Conservation (phyloP, 2,797 vertebrate genomes). For the Orestias chungarensis region DNA sequence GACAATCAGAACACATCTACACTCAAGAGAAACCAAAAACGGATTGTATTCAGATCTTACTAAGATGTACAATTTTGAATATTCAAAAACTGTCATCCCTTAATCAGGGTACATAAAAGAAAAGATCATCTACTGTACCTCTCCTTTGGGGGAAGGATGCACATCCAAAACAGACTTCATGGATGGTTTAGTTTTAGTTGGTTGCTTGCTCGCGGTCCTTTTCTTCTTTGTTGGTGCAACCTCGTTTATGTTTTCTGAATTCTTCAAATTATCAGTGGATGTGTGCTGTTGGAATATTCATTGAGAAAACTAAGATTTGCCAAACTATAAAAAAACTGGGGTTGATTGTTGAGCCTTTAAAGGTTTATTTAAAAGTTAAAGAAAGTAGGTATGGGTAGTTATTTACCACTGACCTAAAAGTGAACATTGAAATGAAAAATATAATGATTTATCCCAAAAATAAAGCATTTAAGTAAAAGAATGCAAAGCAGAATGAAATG, state of each 20-base stretch:
- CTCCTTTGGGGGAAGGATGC: conserved; percentile 50
- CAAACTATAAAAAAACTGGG: neutral
- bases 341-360: neutral
- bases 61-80: neutral
- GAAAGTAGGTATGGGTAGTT: too few relatives aligned
- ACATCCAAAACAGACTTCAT: conserved; percentile 17
- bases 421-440: too few relatives aligned
- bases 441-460: neutral
- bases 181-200: conserved; percentile 73
- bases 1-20: conserved; percentile 34
- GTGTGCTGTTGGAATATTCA: too few relatives aligned
- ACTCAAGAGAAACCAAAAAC: conserved; percentile 16
- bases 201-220: conserved; percentile 22
- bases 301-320: too few relatives aligned
- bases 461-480: neutral
- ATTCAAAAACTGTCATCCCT: neutral
- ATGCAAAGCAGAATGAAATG: neutral
- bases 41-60: neutral
- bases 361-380: neutral
- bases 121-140: neutral
- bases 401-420: too few relatives aligned
- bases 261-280: conserved; percentile 29
- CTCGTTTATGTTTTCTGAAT: conserved; percentile 13
- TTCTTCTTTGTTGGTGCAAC: conserved; percentile 34
- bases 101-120: neutral